Conservation (phyloP, 2,888 invertebrate species). For the Stramonita haemastoma region DNA sequence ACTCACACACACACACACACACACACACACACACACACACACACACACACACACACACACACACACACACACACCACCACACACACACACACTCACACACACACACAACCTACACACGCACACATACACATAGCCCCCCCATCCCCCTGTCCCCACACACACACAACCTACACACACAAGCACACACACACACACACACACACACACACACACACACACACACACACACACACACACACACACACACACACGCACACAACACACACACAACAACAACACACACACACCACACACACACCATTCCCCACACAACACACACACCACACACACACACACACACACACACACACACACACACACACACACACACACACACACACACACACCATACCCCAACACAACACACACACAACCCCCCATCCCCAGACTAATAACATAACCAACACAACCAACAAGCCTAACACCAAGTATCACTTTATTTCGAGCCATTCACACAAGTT, state of each 20-base stretch:
- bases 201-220: too few species aligned
- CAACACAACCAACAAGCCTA: too few species aligned
- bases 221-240: not conserved
- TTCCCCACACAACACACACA: not conserved
- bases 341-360: not conserved
- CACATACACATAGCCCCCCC: not conserved
- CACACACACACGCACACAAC: not conserved
- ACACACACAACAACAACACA: too few species aligned
- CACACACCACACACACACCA: not conserved
- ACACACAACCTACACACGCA: not conserved
- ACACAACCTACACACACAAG: not conserved
- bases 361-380: constrained; percentile 1
- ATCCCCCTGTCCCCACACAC: not conserved
- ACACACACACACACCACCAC: not conserved
- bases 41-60: constrained; percentile 4
- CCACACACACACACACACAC: not conserved
- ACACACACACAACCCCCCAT: too few species aligned
- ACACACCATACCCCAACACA: not conserved
- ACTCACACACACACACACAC: constrained; percentile 24
- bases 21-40: constrained; percentile 29
- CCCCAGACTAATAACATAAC: too few species aligned
- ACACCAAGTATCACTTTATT: too few species aligned
- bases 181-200: not conserved
- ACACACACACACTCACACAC: not conserved
- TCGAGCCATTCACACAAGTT: too few species aligned